Conservation (phyloP, 2,888 invertebrate species). For the Clitarchus hookeri region DNA sequence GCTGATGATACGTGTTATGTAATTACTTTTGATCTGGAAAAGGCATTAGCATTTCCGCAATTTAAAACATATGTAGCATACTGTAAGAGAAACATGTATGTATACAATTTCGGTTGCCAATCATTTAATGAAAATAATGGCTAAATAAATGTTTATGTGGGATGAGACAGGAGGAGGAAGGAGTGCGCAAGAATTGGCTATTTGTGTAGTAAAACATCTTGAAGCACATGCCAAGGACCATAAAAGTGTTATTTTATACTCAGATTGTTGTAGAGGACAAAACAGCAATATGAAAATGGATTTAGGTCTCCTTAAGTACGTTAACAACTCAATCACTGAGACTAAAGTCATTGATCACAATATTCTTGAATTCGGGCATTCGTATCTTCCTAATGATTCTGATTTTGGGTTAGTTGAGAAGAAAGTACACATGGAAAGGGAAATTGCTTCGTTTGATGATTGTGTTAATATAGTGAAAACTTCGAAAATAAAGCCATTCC, state of each 20-base stretch:
- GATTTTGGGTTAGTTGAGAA: slow-evolving; percentile 31
- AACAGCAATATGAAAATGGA: slow-evolving; percentile 28
- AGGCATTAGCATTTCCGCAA: neutral
- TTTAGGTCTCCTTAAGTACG: slow-evolving; percentile 21
- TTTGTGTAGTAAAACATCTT: neutral
- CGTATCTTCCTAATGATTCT: slow-evolving; percentile 28
- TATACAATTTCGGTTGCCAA: neutral
- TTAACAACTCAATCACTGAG: neutral
- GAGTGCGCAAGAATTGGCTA: neutral
- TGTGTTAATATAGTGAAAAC: slow-evolving; percentile 5
- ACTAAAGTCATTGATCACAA: slow-evolving; percentile 27
- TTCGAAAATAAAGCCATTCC: slow-evolving; percentile 22
- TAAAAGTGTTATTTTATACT: slow-evolving; percentile 10
- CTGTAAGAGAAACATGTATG: slow-evolving; percentile 39
- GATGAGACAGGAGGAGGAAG: neutral
- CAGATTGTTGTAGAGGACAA: slow-evolving; percentile 29
- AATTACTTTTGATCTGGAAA: slow-evolving; percentile 11
- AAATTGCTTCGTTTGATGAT: slow-evolving; percentile 25
- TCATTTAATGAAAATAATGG: neutral
- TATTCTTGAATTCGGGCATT: slow-evolving; percentile 30
- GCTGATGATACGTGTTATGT: slow-evolving; percentile 2
- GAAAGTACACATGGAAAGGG: neutral
- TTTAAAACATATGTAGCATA: slow-evolving; percentile 18
- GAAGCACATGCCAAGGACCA: neutral
- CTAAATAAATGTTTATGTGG: slow-evolving; percentile 1